Conservation (phyloP, 1,140 invertebrate genomes). For the Halyomorpha halys region DNA sequence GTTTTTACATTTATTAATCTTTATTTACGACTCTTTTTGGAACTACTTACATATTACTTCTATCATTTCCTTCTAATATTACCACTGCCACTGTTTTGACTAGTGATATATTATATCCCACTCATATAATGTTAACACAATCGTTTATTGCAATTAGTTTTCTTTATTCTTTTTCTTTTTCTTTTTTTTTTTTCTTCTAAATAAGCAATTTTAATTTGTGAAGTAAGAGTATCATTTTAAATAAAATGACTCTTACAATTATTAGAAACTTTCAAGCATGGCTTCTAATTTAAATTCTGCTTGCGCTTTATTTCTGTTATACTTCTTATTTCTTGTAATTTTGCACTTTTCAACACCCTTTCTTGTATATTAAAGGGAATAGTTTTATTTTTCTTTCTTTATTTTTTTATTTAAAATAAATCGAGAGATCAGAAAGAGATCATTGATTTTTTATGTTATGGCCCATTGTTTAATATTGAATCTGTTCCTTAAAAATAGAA, state of each 20-base stretch:
- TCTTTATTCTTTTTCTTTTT: no score
- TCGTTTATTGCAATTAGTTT: no score
- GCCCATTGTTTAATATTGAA: constrained; percentile 3
- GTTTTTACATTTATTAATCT: not conserved
- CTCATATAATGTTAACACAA: no score
- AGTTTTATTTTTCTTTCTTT: constrained; percentile 20
- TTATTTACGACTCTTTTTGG: not conserved
- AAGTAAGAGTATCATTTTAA: not conserved
- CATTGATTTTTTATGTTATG: constrained; percentile 8
- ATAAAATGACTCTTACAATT: not conserved
- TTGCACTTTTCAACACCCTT: constrained; percentile 9
- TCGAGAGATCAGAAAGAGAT: constrained; percentile 20
- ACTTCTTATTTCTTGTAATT: constrained; percentile 14
- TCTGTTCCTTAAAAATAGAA: not conserved
- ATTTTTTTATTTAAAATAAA: constrained; percentile 16
- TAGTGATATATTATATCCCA: no score
- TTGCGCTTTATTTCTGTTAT: constrained; percentile 20
- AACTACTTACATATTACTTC: not conserved
- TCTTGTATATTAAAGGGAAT: constrained; percentile 18
- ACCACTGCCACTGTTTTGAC: no score
- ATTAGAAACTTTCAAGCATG: constrained; percentile 14
- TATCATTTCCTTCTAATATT: no score
- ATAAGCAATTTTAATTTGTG: no score
- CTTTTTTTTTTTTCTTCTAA: no score
- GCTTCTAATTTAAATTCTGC: constrained; percentile 30